phyloP scores from a whole-genome alignment of 2,888 invertebrate genomes.

The Agriopis aurantiaria region DNA sequence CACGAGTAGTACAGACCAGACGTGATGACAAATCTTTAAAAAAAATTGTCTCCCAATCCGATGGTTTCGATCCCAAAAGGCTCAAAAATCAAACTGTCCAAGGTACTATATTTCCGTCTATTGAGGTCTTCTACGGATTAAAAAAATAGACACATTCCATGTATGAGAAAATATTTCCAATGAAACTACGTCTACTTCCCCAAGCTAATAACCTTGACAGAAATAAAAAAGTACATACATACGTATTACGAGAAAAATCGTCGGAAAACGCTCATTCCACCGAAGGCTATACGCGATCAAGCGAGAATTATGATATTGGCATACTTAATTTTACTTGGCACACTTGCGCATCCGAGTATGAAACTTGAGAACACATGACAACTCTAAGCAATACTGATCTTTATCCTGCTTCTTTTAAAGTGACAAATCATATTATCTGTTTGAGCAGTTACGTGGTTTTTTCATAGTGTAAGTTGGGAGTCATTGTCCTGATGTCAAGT shows the following conservation, averaged over 20 bases:
- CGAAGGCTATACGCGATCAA: conserved; percentile 82
- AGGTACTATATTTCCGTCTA: no score
- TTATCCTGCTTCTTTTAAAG: conserved; percentile 25
- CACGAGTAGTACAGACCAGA: no score
- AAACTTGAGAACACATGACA: conserved; percentile 50
- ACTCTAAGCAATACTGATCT: conserved; percentile 39
- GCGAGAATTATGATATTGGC: conserved; percentile 82
- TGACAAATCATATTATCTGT: conserved; percentile 8
- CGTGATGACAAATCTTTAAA: no score
- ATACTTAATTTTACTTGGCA: conserved; percentile 83
- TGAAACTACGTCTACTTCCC: conserved; percentile 14
- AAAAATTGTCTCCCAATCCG: no score
- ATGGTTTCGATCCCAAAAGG: no score
- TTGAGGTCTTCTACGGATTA: no score
- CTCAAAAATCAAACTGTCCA: no score
- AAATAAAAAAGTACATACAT: conserved; percentile 65
- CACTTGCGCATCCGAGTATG: conserved; percentile 75
- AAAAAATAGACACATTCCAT: no score
- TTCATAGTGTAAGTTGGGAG: neutral
- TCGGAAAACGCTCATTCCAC: conserved; percentile 77
- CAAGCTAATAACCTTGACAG: conserved; percentile 66
- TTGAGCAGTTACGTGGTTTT: neutral
- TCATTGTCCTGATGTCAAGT: conserved; percentile 22
- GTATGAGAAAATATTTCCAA: no score
- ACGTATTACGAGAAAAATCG: conserved; percentile 72